These are phyloP conservation scores for Stichodactyla helianthus DNA, from an alignment of 64 coral and sea anemone species.

Conservation along the genomic window DNA sequence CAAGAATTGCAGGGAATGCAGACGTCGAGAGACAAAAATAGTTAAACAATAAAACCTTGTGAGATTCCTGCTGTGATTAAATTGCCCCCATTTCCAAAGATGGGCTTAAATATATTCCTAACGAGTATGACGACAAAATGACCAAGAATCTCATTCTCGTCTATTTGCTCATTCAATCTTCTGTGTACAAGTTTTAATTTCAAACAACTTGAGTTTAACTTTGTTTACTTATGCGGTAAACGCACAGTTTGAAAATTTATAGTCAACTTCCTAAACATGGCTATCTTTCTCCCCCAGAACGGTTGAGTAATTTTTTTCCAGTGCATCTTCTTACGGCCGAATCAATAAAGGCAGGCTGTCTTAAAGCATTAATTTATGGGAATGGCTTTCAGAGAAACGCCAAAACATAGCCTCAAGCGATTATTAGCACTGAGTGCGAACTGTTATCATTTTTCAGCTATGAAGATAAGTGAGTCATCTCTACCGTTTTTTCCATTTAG, in stretches of 20 bases:
- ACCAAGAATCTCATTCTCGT: background rate
- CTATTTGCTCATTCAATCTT: background rate
- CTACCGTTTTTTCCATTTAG: background rate
- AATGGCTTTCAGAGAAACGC: conserved; percentile 12
- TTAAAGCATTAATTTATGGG: background rate
- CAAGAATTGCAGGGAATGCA: background rate
- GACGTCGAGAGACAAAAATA: background rate
- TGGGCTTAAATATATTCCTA: background rate
- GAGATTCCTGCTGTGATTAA: background rate
- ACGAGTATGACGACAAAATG: background rate
- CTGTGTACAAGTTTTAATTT: background rate
- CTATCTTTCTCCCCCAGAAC: background rate
- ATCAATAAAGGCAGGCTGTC: background rate
- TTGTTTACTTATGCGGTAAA: background rate
- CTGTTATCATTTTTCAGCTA: conserved; percentile 17
- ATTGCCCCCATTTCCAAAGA: background rate
- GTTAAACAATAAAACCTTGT: background rate
- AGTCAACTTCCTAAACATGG: background rate
- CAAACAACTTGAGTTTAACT: background rate
- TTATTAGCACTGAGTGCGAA: conserved; percentile 9
- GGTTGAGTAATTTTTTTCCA: background rate
- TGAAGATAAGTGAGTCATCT: background rate
- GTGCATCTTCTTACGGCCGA: background rate
- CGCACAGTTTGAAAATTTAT: background rate
- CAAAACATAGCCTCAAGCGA: conserved; percentile 20